These are phyloP conservation scores for Theretra japonica DNA, from an alignment of 2,888 invertebrate genomes.

Conservation along the genomic window DNA sequence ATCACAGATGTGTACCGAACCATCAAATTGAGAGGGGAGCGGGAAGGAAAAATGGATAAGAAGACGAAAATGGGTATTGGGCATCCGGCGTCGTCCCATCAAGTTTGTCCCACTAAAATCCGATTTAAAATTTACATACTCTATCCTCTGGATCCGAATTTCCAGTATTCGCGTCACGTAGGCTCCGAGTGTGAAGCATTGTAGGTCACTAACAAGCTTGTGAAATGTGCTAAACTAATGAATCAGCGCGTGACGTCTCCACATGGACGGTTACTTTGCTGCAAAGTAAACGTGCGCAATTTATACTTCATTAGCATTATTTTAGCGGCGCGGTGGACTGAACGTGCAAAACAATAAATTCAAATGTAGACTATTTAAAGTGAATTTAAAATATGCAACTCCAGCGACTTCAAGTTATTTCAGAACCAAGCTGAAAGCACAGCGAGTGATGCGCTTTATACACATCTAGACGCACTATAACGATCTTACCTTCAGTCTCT, in stretches of 20 bases:
- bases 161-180: not conserved
- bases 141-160: not conserved
- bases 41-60: no score
- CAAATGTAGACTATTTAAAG: no score
- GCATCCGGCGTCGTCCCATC: no score
- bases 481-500: constrained; percentile 1
- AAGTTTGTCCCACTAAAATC: no score
- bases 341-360: not conserved
- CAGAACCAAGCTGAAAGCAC: no score
- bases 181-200: not conserved
- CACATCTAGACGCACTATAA: not conserved
- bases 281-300: constrained; percentile 1
- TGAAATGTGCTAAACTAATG: constrained; percentile 14
- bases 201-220: constrained; percentile 18
- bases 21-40: no score
- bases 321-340: not conserved
- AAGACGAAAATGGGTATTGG: no score
- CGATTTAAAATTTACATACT: not conserved
- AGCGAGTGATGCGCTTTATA: not conserved
- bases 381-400: no score
- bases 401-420: no score
- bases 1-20: no score
- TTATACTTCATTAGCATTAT: constrained; percentile 10
- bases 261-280: not conserved
- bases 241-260: constrained; percentile 22